These are phyloP conservation scores for Cricetomys ansorgei DNA, from an alignment of 2,113 vertebrate species.

Conservation along the genomic window DNA sequence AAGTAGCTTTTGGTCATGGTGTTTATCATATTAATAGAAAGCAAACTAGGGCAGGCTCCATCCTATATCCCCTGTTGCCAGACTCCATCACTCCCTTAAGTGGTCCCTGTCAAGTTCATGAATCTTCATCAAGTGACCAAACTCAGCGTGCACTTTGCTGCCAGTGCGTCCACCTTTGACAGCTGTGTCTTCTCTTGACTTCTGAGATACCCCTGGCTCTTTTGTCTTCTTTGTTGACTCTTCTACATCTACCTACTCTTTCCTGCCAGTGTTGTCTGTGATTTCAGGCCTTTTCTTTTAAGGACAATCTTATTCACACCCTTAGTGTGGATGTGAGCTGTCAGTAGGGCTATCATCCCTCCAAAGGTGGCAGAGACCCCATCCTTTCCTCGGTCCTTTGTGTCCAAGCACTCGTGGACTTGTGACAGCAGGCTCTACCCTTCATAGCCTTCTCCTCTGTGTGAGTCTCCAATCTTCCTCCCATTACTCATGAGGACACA, in stretches of 20 bases:
- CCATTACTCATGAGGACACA: neutral
- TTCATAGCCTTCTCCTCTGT: neutral
- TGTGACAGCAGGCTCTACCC: neutral
- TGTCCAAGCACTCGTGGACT: neutral
- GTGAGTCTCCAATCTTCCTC: neutral
- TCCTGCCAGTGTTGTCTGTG: too few species aligned
- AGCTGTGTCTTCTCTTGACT: too few species aligned
- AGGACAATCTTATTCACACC: neutral
- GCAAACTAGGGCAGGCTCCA: neutral
- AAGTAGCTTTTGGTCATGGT: neutral
- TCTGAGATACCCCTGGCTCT: neutral
- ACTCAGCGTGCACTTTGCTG: neutral
- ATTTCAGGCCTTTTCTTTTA: neutral
- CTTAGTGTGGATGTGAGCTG: neutral
- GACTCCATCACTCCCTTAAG: neutral
- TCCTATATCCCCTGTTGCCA: too few species aligned
- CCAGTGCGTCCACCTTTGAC: neutral
- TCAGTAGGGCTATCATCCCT: fast-evolving
- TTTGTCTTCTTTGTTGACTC: neutral
- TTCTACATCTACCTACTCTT: too few species aligned
- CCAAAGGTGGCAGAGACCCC: neutral
- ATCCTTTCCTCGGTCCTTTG: neutral
- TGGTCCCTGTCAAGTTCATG: neutral
- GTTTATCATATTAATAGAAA: neutral
- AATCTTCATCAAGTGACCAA: neutral